Evolutionary conservation across 2,888 invertebrate species (phyloP), one percentile per base, ranked within the genome.

Genomic region (Calliscelio sp.): DNA sequence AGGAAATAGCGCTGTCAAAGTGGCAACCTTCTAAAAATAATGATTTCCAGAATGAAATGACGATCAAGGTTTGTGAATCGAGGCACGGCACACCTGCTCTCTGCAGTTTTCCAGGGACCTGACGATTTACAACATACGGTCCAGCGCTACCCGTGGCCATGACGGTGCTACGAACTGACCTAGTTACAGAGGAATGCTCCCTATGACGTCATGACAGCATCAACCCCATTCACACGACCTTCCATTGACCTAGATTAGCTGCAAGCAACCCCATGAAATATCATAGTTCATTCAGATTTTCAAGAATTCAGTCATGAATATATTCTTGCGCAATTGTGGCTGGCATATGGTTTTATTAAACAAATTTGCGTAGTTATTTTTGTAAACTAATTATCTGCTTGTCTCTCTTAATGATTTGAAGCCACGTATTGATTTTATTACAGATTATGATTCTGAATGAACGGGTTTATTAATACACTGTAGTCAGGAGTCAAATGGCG

Each of bases 161-260:
- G 90, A 89, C 87, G 89, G 84, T 86, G 88, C 87, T 87, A 88
- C 90, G 88, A 87, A 88, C 85, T 87, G 91, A 91, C 92, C 91
- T 87, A 92, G 85, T 91, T 92, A 85, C 87, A 89, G 91, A 90
- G 85, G 88, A 85, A 90, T 92, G 91, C 90, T 90, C 91, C 88
- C 88, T 74, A 86, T 91, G 91, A 92, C 92, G 92, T 92, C 92
- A 92, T 87, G 63, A 75, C 86, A 77, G 89, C 82, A 88, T 90
- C 89, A 88, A 90, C 89, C 90, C 91, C 92, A 92, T 92, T 92
- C 92, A 92, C 92, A 92, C 87, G 90, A 91, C 89, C 90, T 90
- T 89, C 85, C 87, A 86, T 84, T 90, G 91, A 90, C 91, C 92
- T 85, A 91, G 88, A 91, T 92, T 87, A 74, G 78, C 84, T 74